Evolutionary conservation across 2,113 vertebrate genomes (phyloP).

Genomic region (Copsychus sechellarum): DNA sequence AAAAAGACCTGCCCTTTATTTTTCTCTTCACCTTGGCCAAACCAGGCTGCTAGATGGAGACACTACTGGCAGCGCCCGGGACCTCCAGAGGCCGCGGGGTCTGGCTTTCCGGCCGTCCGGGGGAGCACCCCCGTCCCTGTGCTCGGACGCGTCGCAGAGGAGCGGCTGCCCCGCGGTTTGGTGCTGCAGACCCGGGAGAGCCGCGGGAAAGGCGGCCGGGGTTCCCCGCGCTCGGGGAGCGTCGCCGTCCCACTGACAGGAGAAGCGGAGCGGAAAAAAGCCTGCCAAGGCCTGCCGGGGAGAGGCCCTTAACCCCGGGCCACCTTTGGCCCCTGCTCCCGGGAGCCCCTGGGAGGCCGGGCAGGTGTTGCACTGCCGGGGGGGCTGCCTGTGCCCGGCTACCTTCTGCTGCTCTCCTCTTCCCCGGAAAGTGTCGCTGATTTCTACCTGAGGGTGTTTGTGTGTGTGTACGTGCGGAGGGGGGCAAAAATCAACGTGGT

Average conservation of each 20-base stretch:
- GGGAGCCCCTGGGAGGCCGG: neutral
- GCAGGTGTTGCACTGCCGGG: slow-evolving; percentile 15
- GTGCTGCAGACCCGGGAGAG: neutral
- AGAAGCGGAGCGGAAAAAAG: slow-evolving; percentile 3
- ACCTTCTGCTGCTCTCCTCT: neutral
- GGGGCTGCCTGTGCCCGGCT: neutral
- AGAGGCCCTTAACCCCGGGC: slow-evolving; percentile 36
- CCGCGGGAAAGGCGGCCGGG: neutral
- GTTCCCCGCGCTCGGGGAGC: neutral
- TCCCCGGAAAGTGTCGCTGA: neutral
- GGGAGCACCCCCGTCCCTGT: neutral
- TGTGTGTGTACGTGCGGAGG: fast-evolving
- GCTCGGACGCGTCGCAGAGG: neutral
- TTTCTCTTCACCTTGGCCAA: neutral
- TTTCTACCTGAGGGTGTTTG: neutral
- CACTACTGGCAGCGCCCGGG: neutral
- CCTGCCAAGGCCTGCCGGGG: neutral
- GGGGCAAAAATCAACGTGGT: neutral
- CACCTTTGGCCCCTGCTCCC: slow-evolving; percentile 44
- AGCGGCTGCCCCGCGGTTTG: neutral
- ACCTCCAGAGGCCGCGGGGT: neutral
- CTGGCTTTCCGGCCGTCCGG: neutral
- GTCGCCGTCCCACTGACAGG: neutral
- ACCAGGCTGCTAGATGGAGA: neutral
- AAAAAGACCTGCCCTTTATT: neutral